Evolutionary conservation across 2,888 invertebrate genomes (phyloP).

Genomic region (Leptothorax acervorum): DNA sequence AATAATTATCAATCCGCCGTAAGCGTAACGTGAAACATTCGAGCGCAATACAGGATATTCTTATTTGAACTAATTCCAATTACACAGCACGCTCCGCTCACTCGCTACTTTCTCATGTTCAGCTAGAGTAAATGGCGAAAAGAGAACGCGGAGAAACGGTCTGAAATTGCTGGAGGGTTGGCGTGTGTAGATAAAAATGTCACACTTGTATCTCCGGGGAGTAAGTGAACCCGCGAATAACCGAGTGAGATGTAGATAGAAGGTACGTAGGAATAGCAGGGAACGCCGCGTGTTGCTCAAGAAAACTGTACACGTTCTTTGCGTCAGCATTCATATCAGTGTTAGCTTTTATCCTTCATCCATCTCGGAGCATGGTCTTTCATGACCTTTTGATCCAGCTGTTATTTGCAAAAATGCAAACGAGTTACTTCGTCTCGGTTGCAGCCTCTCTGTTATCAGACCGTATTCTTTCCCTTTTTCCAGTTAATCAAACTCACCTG

Average conservation of each 20-base stretch:
- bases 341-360: constrained; percentile 68
- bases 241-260: constrained; percentile 75
- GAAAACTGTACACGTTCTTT: constrained; percentile 69
- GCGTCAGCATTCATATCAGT: constrained; percentile 61
- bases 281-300: constrained; percentile 59
- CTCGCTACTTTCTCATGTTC: constrained; percentile 70
- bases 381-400: constrained; percentile 35
- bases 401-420: constrained; percentile 38
- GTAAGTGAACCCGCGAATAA: constrained; percentile 69
- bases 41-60: constrained; percentile 33
- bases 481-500: neutral
- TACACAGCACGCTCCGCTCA: constrained; percentile 34
- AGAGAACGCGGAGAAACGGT: constrained; percentile 68
- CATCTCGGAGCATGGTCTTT: constrained; percentile 52
- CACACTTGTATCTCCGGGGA: constrained; percentile 76
- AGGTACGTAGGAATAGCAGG: constrained; percentile 59
- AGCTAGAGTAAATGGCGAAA: constrained; percentile 73
- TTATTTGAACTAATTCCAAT: constrained; percentile 65
- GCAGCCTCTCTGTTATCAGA: neutral
- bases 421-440: constrained; percentile 12
- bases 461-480: neutral
- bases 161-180: constrained; percentile 72
- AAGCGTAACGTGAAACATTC: constrained; percentile 11
- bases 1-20: constrained; percentile 8
- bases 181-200: constrained; percentile 77